A percentile compares a stretch with the other conserved stretches of the same genome.
Evolutionary conservation across 2,797 vertebrate genomes (phyloP).

Genomic region (Acestrorhynchus altus): DNA sequence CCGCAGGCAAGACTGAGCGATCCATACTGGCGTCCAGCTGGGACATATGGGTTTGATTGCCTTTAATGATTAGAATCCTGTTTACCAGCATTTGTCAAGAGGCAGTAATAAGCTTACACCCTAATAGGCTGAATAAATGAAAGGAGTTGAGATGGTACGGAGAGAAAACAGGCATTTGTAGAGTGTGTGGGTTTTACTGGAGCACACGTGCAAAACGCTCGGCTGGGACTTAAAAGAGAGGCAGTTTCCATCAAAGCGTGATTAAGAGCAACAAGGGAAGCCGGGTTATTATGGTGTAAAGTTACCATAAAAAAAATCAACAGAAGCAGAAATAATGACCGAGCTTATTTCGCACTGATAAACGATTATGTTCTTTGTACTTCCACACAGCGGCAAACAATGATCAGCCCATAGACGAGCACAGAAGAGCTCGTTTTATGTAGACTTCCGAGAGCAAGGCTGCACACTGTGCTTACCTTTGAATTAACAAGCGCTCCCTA

Average conservation of each 20-base stretch:
- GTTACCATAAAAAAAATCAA: not conserved
- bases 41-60: not conserved
- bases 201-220: not conserved
- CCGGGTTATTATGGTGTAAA: not conserved
- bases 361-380: not conserved
- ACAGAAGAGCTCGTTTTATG: not conserved
- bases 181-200: not conserved
- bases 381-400: not conserved
- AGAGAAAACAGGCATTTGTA: not conserved
- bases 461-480: slow-evolving; percentile 8
- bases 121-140: too few relatives aligned
- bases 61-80: not conserved
- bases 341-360: not conserved
- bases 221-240: too few relatives aligned
- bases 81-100: not conserved
- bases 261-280: not conserved
- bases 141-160: not conserved
- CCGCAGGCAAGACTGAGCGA: not conserved
- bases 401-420: slow-evolving; percentile 11
- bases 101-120: not conserved
- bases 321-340: not conserved
- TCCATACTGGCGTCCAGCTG: not conserved
- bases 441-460: not conserved
- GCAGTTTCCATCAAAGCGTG: not conserved
- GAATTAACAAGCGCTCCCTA: slow-evolving; percentile 49